Conservation (phyloP, 2,797 vertebrate genomes). For the Ctenochaetus hawaiiensis region DNA sequence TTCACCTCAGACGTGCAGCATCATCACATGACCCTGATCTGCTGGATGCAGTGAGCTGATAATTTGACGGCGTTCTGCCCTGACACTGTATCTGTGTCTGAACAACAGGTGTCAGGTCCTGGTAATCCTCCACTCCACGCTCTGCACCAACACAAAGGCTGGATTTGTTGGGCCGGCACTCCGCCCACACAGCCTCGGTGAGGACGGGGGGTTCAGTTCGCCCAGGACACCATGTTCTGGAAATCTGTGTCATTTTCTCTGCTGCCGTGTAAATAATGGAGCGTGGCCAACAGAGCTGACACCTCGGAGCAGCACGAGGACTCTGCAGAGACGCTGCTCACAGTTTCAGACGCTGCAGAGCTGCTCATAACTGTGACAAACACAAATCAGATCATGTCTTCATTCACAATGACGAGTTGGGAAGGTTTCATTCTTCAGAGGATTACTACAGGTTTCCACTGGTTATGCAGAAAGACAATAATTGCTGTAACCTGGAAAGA, state of each 20-base stretch:
- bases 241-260: slow-evolving; percentile 75
- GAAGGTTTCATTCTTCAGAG: no score
- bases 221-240: slow-evolving; percentile 71
- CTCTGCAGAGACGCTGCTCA: neutral
- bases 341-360: neutral
- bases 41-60: neutral
- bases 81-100: slow-evolving; percentile 4
- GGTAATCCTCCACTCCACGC: slow-evolving; percentile 26
- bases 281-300: slow-evolving; percentile 53
- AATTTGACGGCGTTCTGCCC: neutral
- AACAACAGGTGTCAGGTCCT: slow-evolving; percentile 50
- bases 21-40: neutral
- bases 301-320: slow-evolving; percentile 24
- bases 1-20: neutral
- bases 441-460: neutral
- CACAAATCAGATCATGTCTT: no score
- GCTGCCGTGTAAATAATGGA: slow-evolving; percentile 71
- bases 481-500: no score
- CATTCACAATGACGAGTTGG: no score
- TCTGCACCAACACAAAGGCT: slow-evolving; percentile 59
- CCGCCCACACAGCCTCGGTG: slow-evolving; percentile 36
- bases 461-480: no score
- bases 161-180: slow-evolving; percentile 44
- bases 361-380: neutral
- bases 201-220: slow-evolving; percentile 40